Evolutionary conservation across 1,140 invertebrate genomes (phyloP).

Genomic region (Aporrectodea caliginosa): DNA sequence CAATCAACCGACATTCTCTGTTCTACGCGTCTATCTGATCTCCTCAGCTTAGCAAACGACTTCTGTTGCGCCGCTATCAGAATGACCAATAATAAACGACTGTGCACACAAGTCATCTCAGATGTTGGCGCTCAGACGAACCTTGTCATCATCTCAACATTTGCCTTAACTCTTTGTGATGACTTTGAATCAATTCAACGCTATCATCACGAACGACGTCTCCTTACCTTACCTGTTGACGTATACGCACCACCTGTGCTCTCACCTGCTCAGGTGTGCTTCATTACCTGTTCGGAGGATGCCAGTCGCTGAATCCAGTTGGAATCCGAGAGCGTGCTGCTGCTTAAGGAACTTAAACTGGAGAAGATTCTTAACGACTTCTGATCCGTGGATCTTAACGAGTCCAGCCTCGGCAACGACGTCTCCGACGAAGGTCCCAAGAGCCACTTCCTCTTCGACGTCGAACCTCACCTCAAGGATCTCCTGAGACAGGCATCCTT

Average conservation of each 20-base stretch:
- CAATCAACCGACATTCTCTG: no score
- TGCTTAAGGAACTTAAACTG: slow-evolving; percentile 24
- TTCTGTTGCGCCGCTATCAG: no score
- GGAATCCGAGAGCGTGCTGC: slow-evolving; percentile 32
- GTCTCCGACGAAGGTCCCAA: slow-evolving; percentile 27
- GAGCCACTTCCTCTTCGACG: slow-evolving; percentile 23
- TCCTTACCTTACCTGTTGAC: no score
- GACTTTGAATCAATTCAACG: no score
- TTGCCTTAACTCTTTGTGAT: no score
- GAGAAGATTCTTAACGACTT: slow-evolving; percentile 18
- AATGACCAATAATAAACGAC: no score
- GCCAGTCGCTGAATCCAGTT: background rate
- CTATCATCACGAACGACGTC: no score
- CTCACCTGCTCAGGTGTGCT: background rate
- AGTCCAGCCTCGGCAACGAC: slow-evolving; percentile 20
- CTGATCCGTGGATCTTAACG: background rate
- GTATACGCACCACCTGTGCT: background rate
- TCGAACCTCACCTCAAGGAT: slow-evolving; percentile 23
- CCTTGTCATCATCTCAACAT: no score
- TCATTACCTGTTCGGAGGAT: background rate
- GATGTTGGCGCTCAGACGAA: no score
- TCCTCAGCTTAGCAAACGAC: no score
- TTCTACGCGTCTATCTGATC: no score
- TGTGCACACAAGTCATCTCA: no score
- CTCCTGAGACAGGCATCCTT: slow-evolving; percentile 21